phyloP scores from a whole-genome alignment of 2,113 vertebrate species.

The Myotis brandtii region DNA sequence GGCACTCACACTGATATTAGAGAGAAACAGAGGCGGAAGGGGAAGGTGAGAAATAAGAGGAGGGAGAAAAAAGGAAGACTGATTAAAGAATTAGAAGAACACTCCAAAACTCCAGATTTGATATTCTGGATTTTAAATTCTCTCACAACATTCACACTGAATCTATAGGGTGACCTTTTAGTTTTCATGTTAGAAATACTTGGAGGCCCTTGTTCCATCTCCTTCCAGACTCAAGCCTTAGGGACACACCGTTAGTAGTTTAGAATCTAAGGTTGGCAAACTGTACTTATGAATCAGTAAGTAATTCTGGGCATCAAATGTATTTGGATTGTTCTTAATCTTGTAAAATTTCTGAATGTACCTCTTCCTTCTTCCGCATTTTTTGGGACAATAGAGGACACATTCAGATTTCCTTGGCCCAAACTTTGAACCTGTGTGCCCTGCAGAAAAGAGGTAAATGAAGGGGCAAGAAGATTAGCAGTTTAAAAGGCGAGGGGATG shows the following conservation, averaged over 20 bases:
- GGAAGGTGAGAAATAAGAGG: no score
- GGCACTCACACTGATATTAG: not conserved
- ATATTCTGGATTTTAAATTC: not conserved
- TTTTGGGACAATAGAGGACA: not conserved
- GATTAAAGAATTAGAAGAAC: not conserved
- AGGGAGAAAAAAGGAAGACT: fast-evolving
- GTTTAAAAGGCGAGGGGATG: not conserved
- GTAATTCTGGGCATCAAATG: not conserved
- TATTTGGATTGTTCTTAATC: not conserved
- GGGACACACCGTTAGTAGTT: not conserved
- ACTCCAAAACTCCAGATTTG: not conserved
- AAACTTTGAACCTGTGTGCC: not conserved
- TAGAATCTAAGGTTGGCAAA: not conserved
- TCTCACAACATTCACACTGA: not conserved
- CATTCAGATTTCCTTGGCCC: not conserved
- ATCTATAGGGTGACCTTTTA: not conserved
- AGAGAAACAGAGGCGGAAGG: not conserved
- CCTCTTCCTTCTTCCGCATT: not conserved
- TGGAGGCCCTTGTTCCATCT: not conserved
- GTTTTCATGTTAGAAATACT: not conserved
- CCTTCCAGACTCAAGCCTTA: not conserved
- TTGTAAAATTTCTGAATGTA: not conserved
- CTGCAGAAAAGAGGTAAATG: not conserved
- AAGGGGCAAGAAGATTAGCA: conserved; percentile 33
- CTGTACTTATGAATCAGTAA: not conserved